Base-by-base conservation (phyloP, 2,113 vertebrate species). In the Plecturocebus donacophilus region DNA sequence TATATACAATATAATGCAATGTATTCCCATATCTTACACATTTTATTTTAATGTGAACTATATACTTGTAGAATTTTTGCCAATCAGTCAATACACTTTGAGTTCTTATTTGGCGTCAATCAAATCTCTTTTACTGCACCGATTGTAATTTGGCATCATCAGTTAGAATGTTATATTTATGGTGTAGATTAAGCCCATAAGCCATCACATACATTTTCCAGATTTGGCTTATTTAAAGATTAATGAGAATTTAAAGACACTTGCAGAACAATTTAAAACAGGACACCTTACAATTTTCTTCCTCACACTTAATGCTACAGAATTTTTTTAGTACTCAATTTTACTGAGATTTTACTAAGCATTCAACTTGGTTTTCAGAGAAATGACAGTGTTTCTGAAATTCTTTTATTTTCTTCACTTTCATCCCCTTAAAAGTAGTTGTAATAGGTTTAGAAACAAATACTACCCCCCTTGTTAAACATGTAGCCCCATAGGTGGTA, bases 181-280 rank as follows among this genome's bases (percentile, higher is more conserved):
- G 87, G 17, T 71, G 3, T 80, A 95, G 87, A 82, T 23, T 7
- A 49, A 77, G 23, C 47, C 56, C 6, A 16, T 61, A 87, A 90
- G 58, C 17, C 21, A 82, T 61, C 92, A 80, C 20, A 52, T 58
- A 94, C 9, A 82, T 64, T 71, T 90, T 68, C 47, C 14, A 86
- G 21, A 23, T 86, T 96, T 84, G 45, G 32, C n/a, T 97, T 92
- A 91, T 87, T 94, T 91, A 79, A 95, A 92, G 2, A 77, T 85
- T 68, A 91, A 91, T 85, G 61, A 88, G 40, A 91, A 91, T 73
- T 73, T 83, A 91, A 91, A 95, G 40, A 90, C 47, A 82, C 8
- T 85, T 90, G 40, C 11, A 87, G 20, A 77, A 6, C 30, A 92
- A 4, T 81, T 92, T 95, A 64, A 96, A 71, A 81, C 9, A 77